phyloP scores from a whole-genome alignment of 2,888 invertebrate species.

The Xylocampa areola region DNA sequence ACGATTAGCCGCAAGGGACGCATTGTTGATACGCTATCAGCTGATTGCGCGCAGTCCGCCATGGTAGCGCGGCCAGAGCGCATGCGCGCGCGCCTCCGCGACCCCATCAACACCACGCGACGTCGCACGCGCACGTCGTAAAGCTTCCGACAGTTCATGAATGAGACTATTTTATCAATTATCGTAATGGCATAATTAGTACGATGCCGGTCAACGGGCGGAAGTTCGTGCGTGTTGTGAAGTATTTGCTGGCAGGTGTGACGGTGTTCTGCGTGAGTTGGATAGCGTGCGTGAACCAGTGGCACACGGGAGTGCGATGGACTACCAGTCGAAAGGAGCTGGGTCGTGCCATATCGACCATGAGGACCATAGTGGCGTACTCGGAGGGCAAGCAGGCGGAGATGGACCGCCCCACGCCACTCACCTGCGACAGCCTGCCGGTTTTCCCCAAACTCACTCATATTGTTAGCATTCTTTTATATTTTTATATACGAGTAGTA shows the following conservation, averaged over 20 bases:
- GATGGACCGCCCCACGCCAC: slow-evolving; percentile 83
- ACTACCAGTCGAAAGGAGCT: slow-evolving; percentile 59
- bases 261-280: slow-evolving; percentile 84
- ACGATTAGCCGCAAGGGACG: slow-evolving; percentile 82
- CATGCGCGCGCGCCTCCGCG: slow-evolving; percentile 75
- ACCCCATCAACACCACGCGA: slow-evolving; percentile 59
- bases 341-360: slow-evolving; percentile 71
- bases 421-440: slow-evolving; percentile 81
- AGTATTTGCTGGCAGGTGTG: slow-evolving; percentile 80
- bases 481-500: neutral
- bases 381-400: slow-evolving; percentile 89
- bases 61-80: slow-evolving; percentile 84
- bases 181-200: slow-evolving; percentile 60
- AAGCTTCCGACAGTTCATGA: slow-evolving; percentile 44
- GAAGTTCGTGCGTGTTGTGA: slow-evolving; percentile 77
- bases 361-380: slow-evolving; percentile 91
- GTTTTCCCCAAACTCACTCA: slow-evolving; percentile 74
- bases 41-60: slow-evolving; percentile 86
- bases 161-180: slow-evolving; percentile 51
- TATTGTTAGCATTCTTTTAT: slow-evolving; percentile 72
- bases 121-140: slow-evolving; percentile 53
- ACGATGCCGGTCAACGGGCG: slow-evolving; percentile 74
- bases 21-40: slow-evolving; percentile 88
- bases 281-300: slow-evolving; percentile 83
- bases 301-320: slow-evolving; percentile 78